phyloP scores from a whole-genome alignment of 2,888 invertebrate species.

The Ephialtes manifestator region DNA sequence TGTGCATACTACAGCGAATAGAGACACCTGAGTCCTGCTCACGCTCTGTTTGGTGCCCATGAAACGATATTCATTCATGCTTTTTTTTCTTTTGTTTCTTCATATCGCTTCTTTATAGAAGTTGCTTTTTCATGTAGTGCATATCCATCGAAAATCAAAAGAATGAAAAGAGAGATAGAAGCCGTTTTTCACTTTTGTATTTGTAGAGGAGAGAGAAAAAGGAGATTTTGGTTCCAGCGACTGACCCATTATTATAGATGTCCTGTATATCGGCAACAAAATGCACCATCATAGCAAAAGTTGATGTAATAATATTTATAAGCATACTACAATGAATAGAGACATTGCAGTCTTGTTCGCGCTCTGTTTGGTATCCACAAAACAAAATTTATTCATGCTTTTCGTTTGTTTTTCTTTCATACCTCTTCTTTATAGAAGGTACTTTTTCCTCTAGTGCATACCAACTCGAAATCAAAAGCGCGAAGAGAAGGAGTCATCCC shows the following conservation, averaged over 20 bases:
- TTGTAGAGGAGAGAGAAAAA: neutral
- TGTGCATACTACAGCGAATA: conserved; percentile 10
- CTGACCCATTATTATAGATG: conserved; percentile 44
- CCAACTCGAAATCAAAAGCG: neutral
- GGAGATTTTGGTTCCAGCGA: conserved; percentile 25
- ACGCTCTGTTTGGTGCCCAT: conserved; percentile 26
- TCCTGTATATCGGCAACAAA: conserved; percentile 45
- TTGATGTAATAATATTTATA: conserved; percentile 46
- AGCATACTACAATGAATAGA: no score
- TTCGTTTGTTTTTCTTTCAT: neutral
- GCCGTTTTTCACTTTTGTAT: neutral
- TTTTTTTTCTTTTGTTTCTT: no score
- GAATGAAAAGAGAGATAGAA: no score
- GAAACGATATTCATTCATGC: conserved; percentile 30
- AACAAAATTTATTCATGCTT: no score
- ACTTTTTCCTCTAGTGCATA: neutral
- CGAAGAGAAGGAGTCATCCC: neutral
- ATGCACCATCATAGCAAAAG: conserved; percentile 61
- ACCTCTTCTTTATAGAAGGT: no score
- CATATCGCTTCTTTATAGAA: no score
- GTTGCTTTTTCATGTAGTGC: neutral
- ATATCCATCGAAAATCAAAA: neutral
- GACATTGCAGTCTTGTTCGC: no score
- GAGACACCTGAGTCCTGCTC: conserved; percentile 43
- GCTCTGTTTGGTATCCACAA: no score